These are phyloP conservation scores for Xiphophorus birchmanni DNA, from an alignment of 2,797 vertebrate species.

Conservation along the genomic window DNA sequence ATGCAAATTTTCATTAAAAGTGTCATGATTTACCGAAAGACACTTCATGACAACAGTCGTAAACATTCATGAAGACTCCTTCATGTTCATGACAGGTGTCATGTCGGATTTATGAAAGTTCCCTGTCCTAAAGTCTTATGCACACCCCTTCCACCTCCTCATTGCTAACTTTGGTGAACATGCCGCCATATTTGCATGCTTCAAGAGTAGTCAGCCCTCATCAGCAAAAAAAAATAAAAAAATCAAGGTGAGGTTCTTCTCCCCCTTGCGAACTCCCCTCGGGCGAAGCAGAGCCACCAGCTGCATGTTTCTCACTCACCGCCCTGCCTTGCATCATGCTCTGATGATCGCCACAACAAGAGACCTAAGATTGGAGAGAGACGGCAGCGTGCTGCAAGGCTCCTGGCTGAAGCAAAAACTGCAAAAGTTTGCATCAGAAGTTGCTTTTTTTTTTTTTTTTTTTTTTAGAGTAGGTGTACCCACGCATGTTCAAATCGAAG, in stretches of 20 bases:
- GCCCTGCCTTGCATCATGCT: slow-evolving; percentile 81
- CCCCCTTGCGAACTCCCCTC: background rate
- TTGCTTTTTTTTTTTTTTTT: background rate
- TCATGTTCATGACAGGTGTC: too few species aligned
- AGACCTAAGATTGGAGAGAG: slow-evolving; percentile 56
- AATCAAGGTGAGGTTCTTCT: slow-evolving; percentile 71
- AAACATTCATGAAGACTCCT: too few species aligned
- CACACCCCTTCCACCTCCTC: background rate
- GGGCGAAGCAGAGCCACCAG: slow-evolving; percentile 62
- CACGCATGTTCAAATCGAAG: slow-evolving; percentile 15
- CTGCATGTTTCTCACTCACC: slow-evolving; percentile 76
- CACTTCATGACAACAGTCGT: too few species aligned
- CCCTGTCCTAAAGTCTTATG: too few species aligned
- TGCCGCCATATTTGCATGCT: slow-evolving; percentile 42
- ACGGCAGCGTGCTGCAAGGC: slow-evolving; percentile 43
- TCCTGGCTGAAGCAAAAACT: slow-evolving; percentile 64
- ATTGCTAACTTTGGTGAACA: slow-evolving; percentile 13
- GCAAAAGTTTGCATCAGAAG: slow-evolving; percentile 74
- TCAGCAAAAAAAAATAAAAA: slow-evolving; percentile 44
- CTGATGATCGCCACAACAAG: slow-evolving; percentile 79
- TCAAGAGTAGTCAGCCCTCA: slow-evolving; percentile 61
- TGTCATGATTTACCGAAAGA: too few species aligned
- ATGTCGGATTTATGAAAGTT: too few species aligned
- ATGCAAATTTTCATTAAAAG: too few species aligned
- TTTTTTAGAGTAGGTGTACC: slow-evolving; percentile 44